Evolutionary conservation across 2,888 invertebrate species (phyloP), one percentile per base, ranked within the genome.

Genomic region (Orthosia cruda): DNA sequence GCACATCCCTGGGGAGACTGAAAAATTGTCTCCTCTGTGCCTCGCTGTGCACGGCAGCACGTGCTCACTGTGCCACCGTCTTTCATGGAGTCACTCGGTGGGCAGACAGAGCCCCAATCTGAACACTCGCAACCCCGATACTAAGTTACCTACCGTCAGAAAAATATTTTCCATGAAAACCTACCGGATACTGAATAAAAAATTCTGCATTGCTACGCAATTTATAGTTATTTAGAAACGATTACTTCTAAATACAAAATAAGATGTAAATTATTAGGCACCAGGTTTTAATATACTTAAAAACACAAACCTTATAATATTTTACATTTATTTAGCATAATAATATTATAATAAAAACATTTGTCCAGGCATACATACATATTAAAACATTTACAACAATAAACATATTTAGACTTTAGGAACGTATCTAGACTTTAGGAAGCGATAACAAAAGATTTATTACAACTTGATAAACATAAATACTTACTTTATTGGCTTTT

Each of bases 391-490:
- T 20, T 26, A 18, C 2, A 32, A 49, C 61, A 74, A 62, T 20
- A 11, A 54, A 71, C 5, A 50, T 45, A 16, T 45, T 7, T 58
- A 47, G 15, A 67, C 16, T 18, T 26, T 26, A 23, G n/a, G 23
- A 23, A 57, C n/a, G n/a, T 23, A 52, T 45, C 12, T 58, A 47
- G 15, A 67, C 16, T 18, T 26, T 26, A 23, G n/a, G 23, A 23
- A 57, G 18, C 40, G 15, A 32, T 55, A 70, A 54, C 11, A 49
- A 62, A 40, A n/a, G 5, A 26, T 23, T 32, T 18, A n/a, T 75
- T n/a, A 9, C 15, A 16, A 26, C 11, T 26, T 49, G 40, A 18
- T 16, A 47, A 11, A 40, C 15, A 47, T 65, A 47, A 69, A 40
- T 49, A 40, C 23, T 15, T 49, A 50, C 26, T 50, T 23, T 16